Conservation (phyloP, 2,113 vertebrate species). For the Pachycephala philippinensis region DNA sequence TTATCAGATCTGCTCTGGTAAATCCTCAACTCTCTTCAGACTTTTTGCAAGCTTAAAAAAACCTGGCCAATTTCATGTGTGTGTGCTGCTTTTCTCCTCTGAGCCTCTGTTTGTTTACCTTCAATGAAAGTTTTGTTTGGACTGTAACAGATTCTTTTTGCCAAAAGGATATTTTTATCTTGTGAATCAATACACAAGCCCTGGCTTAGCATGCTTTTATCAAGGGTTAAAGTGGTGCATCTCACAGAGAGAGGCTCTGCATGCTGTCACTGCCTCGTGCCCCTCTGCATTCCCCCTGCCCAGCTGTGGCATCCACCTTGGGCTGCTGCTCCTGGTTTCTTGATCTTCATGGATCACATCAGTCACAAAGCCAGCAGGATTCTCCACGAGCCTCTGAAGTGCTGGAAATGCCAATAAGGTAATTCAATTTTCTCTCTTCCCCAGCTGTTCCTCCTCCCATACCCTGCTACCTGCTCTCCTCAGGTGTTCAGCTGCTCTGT, state of each 20-base stretch:
- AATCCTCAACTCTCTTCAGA: not conserved
- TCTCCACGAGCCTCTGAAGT: not conserved
- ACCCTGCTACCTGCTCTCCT: not conserved
- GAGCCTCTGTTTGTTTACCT: not conserved
- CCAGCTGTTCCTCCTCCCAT: not conserved
- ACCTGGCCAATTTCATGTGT: not conserved
- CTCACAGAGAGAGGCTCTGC: accelerated
- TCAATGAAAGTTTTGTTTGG: not conserved
- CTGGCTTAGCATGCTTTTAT: not conserved
- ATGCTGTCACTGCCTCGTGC: accelerated
- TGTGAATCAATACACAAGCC: not conserved
- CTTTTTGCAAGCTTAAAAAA: not conserved
- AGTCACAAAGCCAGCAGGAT: not conserved
- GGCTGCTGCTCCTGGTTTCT: not conserved
- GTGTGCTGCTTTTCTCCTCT: not conserved
- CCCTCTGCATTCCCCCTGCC: not conserved
- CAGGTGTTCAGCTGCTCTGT: not conserved
- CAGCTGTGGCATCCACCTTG: not conserved
- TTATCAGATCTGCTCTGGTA: not conserved
- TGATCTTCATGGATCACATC: not conserved
- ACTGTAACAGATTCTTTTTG: not conserved
- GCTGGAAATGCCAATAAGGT: not conserved
- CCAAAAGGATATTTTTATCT: not conserved
- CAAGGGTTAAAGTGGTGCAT: not conserved
- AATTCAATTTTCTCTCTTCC: not conserved